phyloP scores from a whole-genome alignment of 1,140 invertebrate species.

The Lucilia sericata region DNA sequence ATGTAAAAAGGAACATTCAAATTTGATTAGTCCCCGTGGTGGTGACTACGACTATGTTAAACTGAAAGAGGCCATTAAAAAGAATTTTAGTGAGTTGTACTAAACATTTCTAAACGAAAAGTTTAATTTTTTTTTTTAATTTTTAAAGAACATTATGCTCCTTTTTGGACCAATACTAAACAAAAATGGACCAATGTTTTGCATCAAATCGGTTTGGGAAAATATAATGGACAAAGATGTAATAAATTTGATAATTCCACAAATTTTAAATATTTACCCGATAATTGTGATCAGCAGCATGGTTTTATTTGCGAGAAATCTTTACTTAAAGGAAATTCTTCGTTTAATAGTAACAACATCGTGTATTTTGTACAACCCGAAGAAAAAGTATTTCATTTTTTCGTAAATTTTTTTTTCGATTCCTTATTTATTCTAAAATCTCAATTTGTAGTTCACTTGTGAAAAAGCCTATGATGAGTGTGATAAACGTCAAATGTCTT shows the following conservation, averaged over 20 bases:
- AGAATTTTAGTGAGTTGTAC: not conserved
- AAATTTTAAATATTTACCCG: no score
- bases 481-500: no score
- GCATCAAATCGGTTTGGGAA: not conserved
- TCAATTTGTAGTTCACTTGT: no score
- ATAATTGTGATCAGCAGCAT: no score
- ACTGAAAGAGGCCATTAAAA: not conserved
- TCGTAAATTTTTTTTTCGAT: no score
- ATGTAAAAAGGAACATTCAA: not conserved
- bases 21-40: not conserved
- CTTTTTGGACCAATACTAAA: not conserved
- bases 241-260: not conserved
- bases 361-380: no score
- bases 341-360: no score
- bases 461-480: no score
- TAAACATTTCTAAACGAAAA: not conserved
- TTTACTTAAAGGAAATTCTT: no score
- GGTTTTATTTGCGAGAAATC: no score
- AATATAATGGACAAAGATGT: not conserved
- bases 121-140: not conserved
- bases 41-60: not conserved
- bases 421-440: no score
- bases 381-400: no score
- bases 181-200: not conserved
- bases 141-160: not conserved